Conservation (phyloP, 2,113 vertebrate genomes). For the Erinaceus europaeus region DNA sequence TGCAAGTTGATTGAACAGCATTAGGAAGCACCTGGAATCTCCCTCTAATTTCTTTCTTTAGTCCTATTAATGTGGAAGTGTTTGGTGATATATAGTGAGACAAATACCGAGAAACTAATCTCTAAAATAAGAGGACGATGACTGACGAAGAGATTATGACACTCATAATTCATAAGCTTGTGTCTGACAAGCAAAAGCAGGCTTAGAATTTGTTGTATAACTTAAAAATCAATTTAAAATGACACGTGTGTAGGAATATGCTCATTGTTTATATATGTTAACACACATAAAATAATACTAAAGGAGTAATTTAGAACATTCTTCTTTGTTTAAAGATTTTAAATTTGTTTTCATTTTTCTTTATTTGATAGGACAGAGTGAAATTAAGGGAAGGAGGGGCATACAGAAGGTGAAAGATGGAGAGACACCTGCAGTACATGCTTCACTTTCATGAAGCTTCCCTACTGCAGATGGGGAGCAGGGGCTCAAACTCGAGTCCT, state of each 20-base stretch:
- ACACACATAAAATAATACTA: too few relatives aligned
- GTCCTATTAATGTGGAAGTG: not conserved
- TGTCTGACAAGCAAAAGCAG: not conserved
- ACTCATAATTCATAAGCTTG: not conserved
- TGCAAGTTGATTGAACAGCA: not conserved
- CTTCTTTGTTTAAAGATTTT: too few relatives aligned
- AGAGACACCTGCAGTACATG: too few relatives aligned
- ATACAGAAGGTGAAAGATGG: too few relatives aligned
- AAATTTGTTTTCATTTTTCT: too few relatives aligned
- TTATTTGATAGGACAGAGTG: too few relatives aligned
- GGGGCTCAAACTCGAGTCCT: too few relatives aligned
- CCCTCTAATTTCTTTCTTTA: slow-evolving; percentile 1
- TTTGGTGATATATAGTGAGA: not conserved
- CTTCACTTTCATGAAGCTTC: too few relatives aligned
- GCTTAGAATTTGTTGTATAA: not conserved
- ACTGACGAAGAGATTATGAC: not conserved
- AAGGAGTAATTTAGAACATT: too few relatives aligned
- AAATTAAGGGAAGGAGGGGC: too few relatives aligned
- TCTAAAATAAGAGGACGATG: not conserved
- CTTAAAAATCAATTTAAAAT: not conserved
- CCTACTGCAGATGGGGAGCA: too few relatives aligned
- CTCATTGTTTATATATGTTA: too few relatives aligned
- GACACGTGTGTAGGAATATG: not conserved
- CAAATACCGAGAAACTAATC: not conserved
- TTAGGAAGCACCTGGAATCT: not conserved